phyloP scores from a whole-genome alignment of 2,797 vertebrate species.

The Oreochromis mossambicus region DNA sequence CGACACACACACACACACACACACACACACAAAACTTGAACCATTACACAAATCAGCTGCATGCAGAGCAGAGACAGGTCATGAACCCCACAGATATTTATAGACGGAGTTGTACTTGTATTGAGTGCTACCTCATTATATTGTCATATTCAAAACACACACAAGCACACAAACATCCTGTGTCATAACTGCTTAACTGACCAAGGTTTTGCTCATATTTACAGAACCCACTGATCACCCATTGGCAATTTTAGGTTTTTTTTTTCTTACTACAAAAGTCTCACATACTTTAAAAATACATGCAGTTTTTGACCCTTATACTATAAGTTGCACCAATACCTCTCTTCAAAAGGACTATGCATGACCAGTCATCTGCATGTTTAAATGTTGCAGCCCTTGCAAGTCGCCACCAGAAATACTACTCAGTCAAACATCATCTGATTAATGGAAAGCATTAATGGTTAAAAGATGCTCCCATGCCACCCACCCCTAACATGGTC shows the following conservation, averaged over 20 bases:
- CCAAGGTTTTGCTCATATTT: not conserved
- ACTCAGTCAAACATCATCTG: not conserved
- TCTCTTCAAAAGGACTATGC: not conserved
- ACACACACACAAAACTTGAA: conserved; percentile 25
- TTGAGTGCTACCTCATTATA: conserved; percentile 35
- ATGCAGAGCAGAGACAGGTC: conserved; percentile 36
- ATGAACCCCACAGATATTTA: conserved; percentile 63
- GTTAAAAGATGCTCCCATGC: not conserved
- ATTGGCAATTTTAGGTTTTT: not conserved
- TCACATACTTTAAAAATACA: not conserved
- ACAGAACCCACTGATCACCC: not conserved
- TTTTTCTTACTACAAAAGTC: not conserved
- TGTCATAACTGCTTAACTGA: not conserved
- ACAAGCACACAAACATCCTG: not conserved
- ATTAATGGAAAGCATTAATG: not conserved
- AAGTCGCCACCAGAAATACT: not conserved
- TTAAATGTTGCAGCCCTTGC: not conserved
- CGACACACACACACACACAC: conserved; percentile 24
- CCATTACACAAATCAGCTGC: conserved; percentile 59
- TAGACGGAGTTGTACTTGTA: conserved; percentile 60
- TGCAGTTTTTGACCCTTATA: not conserved
- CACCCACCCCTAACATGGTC: not conserved
- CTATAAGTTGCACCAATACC: not conserved
- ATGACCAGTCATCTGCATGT: not conserved
- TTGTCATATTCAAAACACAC: conserved; percentile 19